Evolutionary conservation across 2,797 vertebrate genomes (phyloP).

Genomic region (Labroides dimidiatus): DNA sequence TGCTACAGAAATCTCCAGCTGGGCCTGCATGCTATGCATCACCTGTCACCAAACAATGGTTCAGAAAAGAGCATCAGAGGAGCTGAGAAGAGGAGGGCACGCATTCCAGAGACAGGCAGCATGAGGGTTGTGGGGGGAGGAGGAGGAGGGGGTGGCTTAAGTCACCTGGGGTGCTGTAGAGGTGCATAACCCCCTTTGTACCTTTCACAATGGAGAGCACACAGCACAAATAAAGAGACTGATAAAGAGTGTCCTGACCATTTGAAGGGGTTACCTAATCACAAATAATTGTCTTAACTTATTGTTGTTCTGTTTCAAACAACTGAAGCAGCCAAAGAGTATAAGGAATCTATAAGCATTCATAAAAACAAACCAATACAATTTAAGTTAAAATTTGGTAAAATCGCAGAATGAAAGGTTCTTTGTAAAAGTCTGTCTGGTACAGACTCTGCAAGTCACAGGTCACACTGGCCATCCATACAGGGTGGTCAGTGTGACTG

Average conservation of each 20-base stretch:
- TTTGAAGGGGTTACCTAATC: constrained; percentile 7
- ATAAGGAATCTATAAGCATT: too few relatives aligned
- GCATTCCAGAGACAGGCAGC: constrained; percentile 26
- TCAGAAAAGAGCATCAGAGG: constrained; percentile 47
- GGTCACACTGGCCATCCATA: too few relatives aligned
- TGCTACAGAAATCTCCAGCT: constrained; percentile 28
- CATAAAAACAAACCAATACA: too few relatives aligned
- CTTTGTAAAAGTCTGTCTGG: too few relatives aligned
- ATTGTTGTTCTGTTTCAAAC: too few relatives aligned
- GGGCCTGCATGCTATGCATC: constrained; percentile 36
- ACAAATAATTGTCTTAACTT: neutral
- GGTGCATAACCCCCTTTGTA: neutral
- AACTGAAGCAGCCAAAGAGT: too few relatives aligned
- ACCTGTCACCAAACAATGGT: constrained; percentile 43
- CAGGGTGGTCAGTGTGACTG: too few relatives aligned
- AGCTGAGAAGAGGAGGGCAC: constrained; percentile 41
- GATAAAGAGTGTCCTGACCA: neutral
- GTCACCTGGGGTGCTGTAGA: constrained; percentile 20
- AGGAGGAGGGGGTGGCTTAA: constrained; percentile 11
- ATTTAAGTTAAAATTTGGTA: too few relatives aligned
- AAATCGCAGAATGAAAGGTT: too few relatives aligned
- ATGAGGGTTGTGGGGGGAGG: constrained; percentile 27
- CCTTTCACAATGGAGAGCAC: constrained; percentile 12
- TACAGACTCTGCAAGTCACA: too few relatives aligned
- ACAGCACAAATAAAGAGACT: constrained; percentile 23